A percentile compares a stretch with the other conserved stretches of the same genome.
Evolutionary conservation across 2,797 vertebrate genomes (phyloP).

Genomic region (Rhyacichthys aspro): DNA sequence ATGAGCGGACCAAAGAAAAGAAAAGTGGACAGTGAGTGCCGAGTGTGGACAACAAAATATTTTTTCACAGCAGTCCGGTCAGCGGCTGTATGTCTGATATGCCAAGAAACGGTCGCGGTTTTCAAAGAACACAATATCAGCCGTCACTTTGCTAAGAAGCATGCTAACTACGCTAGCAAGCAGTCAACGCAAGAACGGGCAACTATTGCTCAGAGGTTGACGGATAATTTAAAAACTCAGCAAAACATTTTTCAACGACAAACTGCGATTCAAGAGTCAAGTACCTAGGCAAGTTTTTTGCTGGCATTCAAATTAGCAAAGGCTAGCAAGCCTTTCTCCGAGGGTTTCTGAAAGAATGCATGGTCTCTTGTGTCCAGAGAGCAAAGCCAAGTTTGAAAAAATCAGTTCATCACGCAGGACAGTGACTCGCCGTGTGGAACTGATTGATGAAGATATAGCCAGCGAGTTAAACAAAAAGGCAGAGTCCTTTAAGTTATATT

Average conservation of each 20-base stretch:
- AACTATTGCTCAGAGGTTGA: conserved; percentile 22
- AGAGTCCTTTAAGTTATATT: conserved; percentile 26
- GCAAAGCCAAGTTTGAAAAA: conserved; percentile 31
- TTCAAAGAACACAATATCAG: conserved; percentile 40
- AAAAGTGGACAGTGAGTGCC: conserved; percentile 6
- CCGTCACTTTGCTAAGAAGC: conserved; percentile 38
- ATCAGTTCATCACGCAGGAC: conserved; percentile 7
- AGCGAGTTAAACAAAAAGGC: conserved; percentile 17
- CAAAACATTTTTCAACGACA: conserved; percentile 19
- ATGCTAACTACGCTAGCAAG: conserved; percentile 37
- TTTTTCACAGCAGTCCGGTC: conserved; percentile 35
- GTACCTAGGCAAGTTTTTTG: conserved; percentile 32
- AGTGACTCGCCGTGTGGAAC: conserved; percentile 11
- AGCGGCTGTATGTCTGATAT: conserved; percentile 30
- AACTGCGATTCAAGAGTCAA: conserved; percentile 25
- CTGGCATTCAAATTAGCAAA: conserved; percentile 32
- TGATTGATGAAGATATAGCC: conserved; percentile 11
- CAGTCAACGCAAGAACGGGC: conserved; percentile 17
- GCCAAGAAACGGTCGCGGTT: conserved; percentile 33
- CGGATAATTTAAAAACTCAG: conserved; percentile 29
- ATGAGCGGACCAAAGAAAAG: conserved; percentile 1
- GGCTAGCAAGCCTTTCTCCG: conserved; percentile 16
- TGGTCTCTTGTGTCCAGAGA: conserved; percentile 22
- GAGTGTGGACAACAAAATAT: conserved; percentile 16
- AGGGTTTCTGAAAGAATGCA: too few species aligned